Evolutionary conservation across 2,888 invertebrate genomes (phyloP).

Genomic region (Nemurella pictetii): DNA sequence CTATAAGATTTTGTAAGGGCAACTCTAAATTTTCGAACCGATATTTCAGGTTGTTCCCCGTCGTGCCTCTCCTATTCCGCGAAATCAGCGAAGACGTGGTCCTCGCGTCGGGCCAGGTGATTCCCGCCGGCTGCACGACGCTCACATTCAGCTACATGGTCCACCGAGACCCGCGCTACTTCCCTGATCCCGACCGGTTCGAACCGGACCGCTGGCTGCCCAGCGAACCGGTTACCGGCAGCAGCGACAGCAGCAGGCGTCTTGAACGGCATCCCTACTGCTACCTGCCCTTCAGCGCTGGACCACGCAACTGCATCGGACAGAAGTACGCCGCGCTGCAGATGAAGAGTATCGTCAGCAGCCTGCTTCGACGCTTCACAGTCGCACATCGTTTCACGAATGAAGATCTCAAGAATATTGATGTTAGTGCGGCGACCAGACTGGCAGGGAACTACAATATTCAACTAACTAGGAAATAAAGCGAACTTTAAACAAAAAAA

Average conservation of each 20-base stretch:
- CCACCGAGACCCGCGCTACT: slow-evolving; percentile 39
- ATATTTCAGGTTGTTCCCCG: slow-evolving; percentile 41
- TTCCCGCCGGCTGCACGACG: slow-evolving; percentile 36
- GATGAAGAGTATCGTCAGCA: slow-evolving; percentile 40
- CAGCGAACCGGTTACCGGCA: slow-evolving; percentile 26
- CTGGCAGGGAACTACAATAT: background rate
- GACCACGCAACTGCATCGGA: background rate
- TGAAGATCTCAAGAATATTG: background rate
- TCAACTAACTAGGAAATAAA: background rate
- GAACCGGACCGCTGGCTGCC: slow-evolving; percentile 41
- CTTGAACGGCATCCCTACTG: slow-evolving; percentile 40
- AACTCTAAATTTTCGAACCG: too few relatives aligned
- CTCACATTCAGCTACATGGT: slow-evolving; percentile 37
- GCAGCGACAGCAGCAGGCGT: too few relatives aligned
- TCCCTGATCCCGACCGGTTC: slow-evolving; percentile 39
- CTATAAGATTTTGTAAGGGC: too few relatives aligned
- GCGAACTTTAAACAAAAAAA: background rate
- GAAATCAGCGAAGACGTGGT: slow-evolving; percentile 33
- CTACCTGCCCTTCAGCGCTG: background rate
- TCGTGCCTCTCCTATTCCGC: slow-evolving; percentile 36
- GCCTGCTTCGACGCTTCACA: slow-evolving; percentile 35
- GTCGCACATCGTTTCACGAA: background rate
- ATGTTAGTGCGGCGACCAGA: background rate
- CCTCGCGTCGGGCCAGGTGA: slow-evolving; percentile 28
- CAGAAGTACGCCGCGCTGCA: slow-evolving; percentile 39